Evolutionary conservation across 2,888 invertebrate genomes (phyloP), one percentile per base, ranked within the genome.

Genomic region (Dioctria rufipes): DNA sequence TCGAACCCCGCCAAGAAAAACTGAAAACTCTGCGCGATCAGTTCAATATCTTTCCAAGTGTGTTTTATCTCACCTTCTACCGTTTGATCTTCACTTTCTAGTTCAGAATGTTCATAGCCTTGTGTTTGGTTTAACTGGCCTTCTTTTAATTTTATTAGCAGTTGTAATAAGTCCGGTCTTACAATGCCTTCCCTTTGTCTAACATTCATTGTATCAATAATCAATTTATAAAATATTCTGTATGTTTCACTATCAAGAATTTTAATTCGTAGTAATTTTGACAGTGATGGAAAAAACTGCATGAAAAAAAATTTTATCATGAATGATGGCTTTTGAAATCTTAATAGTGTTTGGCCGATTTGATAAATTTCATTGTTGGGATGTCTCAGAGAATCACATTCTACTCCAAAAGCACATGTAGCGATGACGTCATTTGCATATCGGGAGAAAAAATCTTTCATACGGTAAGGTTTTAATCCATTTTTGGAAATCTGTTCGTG

Each of bases 1-100:
- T 92, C 92, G 46, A 91, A 92, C 0, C 92, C 92, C 37, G 91
- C 92, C 40, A 91, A 85, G 84, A 92, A 91, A 86, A 92, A 92
- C 0, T 91, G 81, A 5, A 91, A 88, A 39, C 90, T 90, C 86
- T 93, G 92, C 0, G 92, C 91, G 0, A 91, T 90, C 9, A 93
- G 88, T 79, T 92, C 92, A 0, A 90, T 89, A 82, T 92, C 91
- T 5, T 84, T 86, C 88, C 88, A 88, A 43, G 86, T 85, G 0
- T 86, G 86, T 25, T 81, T 83, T 40, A 78, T 43, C 11, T 69
- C 58, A 37, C 65, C 61, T 25, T 25, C 25, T 25, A 25, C 1
- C 25, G 25, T 25, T 25, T 25, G 25, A 61, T 8, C 25, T 8
- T 37, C 3, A 6, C 11, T 11, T 3, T 25, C 58, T 5, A 4